Base-by-base conservation (phyloP, 92 coral and sea anemone genomes). In the Palythoa grandis region DNA sequence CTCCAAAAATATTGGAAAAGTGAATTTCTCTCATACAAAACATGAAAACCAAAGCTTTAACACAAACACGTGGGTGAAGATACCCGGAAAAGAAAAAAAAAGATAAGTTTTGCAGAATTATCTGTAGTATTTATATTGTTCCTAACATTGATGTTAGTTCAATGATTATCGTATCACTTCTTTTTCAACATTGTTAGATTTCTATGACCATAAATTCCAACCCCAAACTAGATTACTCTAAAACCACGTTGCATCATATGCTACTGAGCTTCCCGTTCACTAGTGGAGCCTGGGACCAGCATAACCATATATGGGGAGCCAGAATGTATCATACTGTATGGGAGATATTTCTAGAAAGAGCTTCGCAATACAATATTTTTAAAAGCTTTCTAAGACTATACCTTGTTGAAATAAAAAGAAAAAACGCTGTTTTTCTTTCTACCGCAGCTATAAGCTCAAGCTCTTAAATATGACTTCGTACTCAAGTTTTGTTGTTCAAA, bases 231-330 rank as follows among this genome's bases (percentile, higher is more conserved):
- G 2, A 29, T 47, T 67, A 74, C 77, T 58, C 77, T 79, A 7
- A 60, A 35, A 86, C 90, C 90, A 90, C 92, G 90, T 90, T 90
- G 92, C 88, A 87, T 87, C 90, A 90, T 76, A 24, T 65, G 43
- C 40, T 13, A 39, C 65, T 13, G 35, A 50, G 58, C 35, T 19
- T 19, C 13, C 20, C 22, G 61, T 52, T 14, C 14, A 29, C 35
- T 3, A 52, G 19, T 52, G 74, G 52, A 80, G 50, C 43, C 73
- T 80, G 85, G 85, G 47, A 23, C 85, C 24, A 47, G 70, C 19
- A 8, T 22, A 22, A 48, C 58, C 85, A 80, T 11, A 80, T 79
- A 65, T 80, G 85, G 85, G 52, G 85, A 4, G 25, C 74, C 1
- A 65, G 47, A 65, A 40, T 22, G 24, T 43, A 5, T 12, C 1